Evolutionary conservation across 2,113 vertebrate species (phyloP), one percentile per base, ranked within the genome.

Genomic region (Laticauda laticaudata): DNA sequence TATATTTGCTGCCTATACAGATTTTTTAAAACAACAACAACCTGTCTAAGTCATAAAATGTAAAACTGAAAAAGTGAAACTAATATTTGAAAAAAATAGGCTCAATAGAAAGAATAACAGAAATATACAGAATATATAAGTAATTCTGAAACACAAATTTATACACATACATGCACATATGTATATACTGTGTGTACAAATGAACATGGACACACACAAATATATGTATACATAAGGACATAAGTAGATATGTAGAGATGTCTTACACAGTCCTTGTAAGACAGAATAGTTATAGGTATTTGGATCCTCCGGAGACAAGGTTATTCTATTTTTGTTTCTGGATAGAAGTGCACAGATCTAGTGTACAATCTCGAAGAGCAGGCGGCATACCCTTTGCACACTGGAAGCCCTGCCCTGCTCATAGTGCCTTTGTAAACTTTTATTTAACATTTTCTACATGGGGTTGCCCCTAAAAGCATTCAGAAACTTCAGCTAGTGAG

Each of bases 81-180:
- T 86, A 29, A 2, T 88, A 92, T 90, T 88, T 7, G 93, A 89
- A 43, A 61, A 48, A 91, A 88, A 54, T 92, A 94, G 85, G 75
- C 91, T 59, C 93, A 94, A 86, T 92, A 93, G 93, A 91, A 93
- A 91, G 92, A 61, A 93, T 95, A 94, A 86, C 34, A 95, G 51
- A 92, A 93, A 86, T 90, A 81, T 34, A 81, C 34, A 81, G 75
- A 81, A 81, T 81, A 20, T 81, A 21, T 81, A 81, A 39, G 64
- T 81, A 81, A 18, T 39, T 75, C 5, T 75, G 15, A 75, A 39
- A 81, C 75, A 81, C 69, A 39, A 5, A 75, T 5, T n/a, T 29
- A 81, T 2, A 39, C 69, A 81, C 14, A 0, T 29, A 75, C 14
- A n/a, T 18, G 14, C 2, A 34, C 6, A 34, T 29, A 69, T n/a